phyloP scores from a whole-genome alignment of 2,113 vertebrate genomes.

The Carassius carassius region DNA sequence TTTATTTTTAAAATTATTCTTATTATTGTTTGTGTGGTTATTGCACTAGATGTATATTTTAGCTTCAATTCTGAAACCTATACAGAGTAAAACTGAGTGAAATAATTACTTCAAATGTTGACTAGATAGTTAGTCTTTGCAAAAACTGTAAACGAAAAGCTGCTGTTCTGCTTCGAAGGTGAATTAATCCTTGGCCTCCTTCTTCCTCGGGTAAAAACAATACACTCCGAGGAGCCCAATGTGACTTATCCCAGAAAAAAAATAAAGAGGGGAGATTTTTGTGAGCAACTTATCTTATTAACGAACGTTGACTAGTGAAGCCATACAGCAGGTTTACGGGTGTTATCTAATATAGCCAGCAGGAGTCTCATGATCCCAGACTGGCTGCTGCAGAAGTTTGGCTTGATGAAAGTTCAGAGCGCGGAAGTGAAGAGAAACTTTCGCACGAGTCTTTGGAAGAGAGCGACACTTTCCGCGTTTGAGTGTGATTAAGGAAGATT shows the following conservation, averaged over 20 bases:
- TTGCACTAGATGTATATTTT: too few relatives aligned
- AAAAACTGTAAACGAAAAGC: too few relatives aligned
- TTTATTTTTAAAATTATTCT: too few relatives aligned
- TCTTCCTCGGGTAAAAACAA: neutral
- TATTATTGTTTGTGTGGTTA: too few relatives aligned
- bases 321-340: neutral
- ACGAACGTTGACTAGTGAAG: neutral
- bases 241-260: slow-evolving; percentile 14
- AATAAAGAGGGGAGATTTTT: neutral
- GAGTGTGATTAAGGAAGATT: neutral
- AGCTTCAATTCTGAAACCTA: too few relatives aligned
- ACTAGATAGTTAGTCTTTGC: too few relatives aligned
- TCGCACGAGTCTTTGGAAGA: neutral
- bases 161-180: neutral
- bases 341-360: slow-evolving; percentile 63
- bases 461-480: neutral
- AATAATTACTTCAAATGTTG: too few relatives aligned
- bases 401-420: slow-evolving; percentile 29
- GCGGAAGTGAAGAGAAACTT: slow-evolving; percentile 48
- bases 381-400: slow-evolving; percentile 39
- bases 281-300: neutral
- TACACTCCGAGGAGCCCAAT: neutral
- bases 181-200: neutral
- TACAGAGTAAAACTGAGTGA: too few relatives aligned
- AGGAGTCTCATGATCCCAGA: slow-evolving; percentile 72